A percentile compares a stretch with the other conserved stretches of the same genome.
These are phyloP conservation scores for Argya squamiceps DNA, from an alignment of 2,797 vertebrate genomes.

Conservation along the genomic window DNA sequence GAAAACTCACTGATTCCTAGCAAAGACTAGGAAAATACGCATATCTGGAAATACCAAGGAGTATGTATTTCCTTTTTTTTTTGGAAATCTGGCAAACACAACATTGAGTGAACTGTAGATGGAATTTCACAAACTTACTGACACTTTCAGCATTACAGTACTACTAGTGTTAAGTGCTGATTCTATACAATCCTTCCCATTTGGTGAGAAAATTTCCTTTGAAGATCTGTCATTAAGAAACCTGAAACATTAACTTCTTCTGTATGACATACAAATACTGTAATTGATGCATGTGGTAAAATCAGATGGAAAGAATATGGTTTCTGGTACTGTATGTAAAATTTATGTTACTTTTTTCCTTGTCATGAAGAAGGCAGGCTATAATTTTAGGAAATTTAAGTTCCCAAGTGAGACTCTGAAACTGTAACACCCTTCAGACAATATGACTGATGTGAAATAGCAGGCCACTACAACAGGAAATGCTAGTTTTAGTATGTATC, in stretches of 20 bases:
- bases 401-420: not conserved
- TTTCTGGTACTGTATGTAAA: not conserved
- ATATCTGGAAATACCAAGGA: not conserved
- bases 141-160: not conserved
- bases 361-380: not conserved
- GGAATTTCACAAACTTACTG: not conserved
- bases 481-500: not conserved
- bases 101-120: not conserved
- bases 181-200: not conserved
- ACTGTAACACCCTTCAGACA: not conserved
- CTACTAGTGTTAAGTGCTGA: not conserved
- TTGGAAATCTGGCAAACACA: not conserved
- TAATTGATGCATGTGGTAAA: not conserved
- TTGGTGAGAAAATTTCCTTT: not conserved
- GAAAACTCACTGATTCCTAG: not conserved
- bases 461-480: not conserved
- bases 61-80: not conserved
- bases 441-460: not conserved
- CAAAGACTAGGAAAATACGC: not conserved
- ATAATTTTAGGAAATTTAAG: not conserved
- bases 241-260: not conserved
- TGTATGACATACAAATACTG: not conserved
- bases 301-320: not conserved
- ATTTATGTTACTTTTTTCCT: not conserved
- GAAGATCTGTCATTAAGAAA: not conserved